These are phyloP conservation scores for Phorcus lineatus DNA, from an alignment of 2,888 invertebrate genomes.

Conservation along the genomic window DNA sequence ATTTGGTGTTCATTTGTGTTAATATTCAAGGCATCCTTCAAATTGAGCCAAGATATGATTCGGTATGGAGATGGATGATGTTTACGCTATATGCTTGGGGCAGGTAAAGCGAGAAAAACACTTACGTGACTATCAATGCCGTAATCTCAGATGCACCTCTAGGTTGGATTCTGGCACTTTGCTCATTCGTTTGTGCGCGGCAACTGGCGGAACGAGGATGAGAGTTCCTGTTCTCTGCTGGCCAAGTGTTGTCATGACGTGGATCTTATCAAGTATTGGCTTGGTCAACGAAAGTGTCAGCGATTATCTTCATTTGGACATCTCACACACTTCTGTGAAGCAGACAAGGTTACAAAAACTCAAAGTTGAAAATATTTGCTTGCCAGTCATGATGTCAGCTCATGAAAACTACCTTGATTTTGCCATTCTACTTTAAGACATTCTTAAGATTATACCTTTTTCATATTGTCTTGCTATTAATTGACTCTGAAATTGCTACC, in stretches of 20 bases:
- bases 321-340: constrained; percentile 68
- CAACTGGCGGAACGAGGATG: constrained; percentile 74
- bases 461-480: too few relatives aligned
- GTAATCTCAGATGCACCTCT: not conserved
- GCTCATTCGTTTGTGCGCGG: constrained; percentile 76
- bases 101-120: too few relatives aligned
- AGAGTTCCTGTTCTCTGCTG: constrained; percentile 74
- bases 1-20: too few relatives aligned
- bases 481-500: too few relatives aligned
- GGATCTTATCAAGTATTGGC: constrained; percentile 75
- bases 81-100: too few relatives aligned
- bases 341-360: constrained; percentile 31
- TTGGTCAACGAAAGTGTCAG: constrained; percentile 65
- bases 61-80: too few relatives aligned
- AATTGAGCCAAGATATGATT: too few relatives aligned
- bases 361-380: not conserved
- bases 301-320: constrained; percentile 73
- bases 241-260: constrained; percentile 77
- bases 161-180: constrained; percentile 76
- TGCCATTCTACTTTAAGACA: too few relatives aligned
- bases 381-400: not conserved
- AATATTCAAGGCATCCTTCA: too few relatives aligned
- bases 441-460: too few relatives aligned
- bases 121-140: too few relatives aligned
- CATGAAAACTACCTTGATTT: too few relatives aligned